Percentiles rank a stretch among this genome's conserved stretches.
phyloP scores from a whole-genome alignment of 2,888 invertebrate species.

The Charanyca ferruginea region DNA sequence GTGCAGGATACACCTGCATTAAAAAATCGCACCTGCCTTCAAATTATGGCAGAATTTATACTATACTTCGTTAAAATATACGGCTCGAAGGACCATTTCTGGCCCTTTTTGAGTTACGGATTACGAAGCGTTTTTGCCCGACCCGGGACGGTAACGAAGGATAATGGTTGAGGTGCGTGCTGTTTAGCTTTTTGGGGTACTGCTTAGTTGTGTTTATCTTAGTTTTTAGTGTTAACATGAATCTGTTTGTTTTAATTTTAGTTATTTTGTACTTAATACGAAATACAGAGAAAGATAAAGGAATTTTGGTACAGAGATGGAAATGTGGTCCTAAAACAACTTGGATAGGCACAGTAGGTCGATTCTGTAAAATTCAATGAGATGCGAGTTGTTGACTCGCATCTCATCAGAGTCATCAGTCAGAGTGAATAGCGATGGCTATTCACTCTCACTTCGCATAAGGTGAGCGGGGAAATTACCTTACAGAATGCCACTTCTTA shows the following conservation, averaged over 20 bases:
- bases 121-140: conserved; percentile 38
- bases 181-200: conserved; percentile 9
- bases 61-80: conserved; percentile 37
- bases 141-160: conserved; percentile 16
- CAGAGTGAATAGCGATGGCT: no score
- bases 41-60: conserved; percentile 38
- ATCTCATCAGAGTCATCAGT: no score
- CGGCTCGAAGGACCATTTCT: conserved; percentile 8
- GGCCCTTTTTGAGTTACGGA: conserved; percentile 22
- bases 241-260: not conserved
- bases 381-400: no score
- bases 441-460: no score
- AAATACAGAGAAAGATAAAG: not conserved
- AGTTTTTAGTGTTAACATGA: conserved; percentile 9
- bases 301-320: not conserved
- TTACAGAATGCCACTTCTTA: no score
- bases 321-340: no score
- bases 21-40: conserved; percentile 51
- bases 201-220: conserved; percentile 27
- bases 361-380: no score
- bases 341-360: no score
- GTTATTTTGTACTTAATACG: not conserved
- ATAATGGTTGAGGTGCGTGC: conserved; percentile 21
- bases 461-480: no score
- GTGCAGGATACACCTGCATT: conserved; percentile 34